A percentile compares a stretch with the other conserved stretches of the same genome.
These are phyloP conservation scores for Sebastes baramenuke DNA, from an alignment of 2,797 vertebrate genomes.

Conservation along the genomic window DNA sequence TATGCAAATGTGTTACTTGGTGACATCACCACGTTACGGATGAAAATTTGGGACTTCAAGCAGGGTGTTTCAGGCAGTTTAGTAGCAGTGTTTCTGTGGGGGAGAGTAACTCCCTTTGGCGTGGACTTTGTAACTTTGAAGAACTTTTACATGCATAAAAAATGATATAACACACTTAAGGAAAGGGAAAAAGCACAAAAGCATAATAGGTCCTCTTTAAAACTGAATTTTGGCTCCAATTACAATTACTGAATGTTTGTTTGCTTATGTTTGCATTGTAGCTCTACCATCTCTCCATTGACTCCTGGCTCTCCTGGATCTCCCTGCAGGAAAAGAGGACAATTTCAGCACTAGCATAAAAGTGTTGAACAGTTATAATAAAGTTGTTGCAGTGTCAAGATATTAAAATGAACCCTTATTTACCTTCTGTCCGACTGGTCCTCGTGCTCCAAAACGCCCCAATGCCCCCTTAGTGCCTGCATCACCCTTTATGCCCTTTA, in stretches of 20 bases:
- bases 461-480: constrained; percentile 87
- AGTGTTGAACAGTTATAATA: background rate
- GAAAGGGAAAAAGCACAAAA: background rate
- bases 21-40: background rate
- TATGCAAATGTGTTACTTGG: background rate
- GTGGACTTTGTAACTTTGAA: too few species aligned
- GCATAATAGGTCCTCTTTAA: background rate
- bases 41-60: too few species aligned
- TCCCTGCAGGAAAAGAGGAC: constrained; percentile 76
- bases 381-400: background rate
- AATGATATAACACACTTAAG: too few species aligned
- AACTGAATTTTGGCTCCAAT: background rate
- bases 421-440: constrained; percentile 91
- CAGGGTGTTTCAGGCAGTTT: too few species aligned
- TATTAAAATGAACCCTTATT: constrained; percentile 4
- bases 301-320: constrained; percentile 86
- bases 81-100: too few species aligned
- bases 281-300: constrained; percentile 82
- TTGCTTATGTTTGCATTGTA: background rate
- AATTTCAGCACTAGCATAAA: background rate
- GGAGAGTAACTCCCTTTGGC: too few species aligned
- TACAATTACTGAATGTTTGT: background rate
- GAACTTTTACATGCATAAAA: too few species aligned
- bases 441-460: constrained; percentile 88
- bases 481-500: constrained; percentile 89